Evolutionary conservation across 2,797 vertebrate species (phyloP).

Genomic region (Myiothlypis coronata): DNA sequence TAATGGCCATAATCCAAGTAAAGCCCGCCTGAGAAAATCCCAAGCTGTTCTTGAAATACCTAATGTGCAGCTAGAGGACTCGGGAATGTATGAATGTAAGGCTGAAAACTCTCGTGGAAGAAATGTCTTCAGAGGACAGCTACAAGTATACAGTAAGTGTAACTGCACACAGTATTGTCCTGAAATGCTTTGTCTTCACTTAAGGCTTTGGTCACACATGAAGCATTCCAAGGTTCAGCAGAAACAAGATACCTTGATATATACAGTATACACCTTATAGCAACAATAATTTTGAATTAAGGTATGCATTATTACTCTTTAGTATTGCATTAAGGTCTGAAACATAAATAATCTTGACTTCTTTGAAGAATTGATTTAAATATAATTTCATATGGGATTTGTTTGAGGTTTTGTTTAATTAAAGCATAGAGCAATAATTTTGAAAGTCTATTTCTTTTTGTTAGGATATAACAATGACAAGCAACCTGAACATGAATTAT

Average conservation of each 20-base stretch:
- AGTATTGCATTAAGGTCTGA: not conserved
- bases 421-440: not conserved
- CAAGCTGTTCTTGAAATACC: constrained; percentile 96
- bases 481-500: not conserved
- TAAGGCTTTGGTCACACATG: not conserved
- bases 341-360: not conserved
- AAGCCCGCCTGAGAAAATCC: constrained; percentile 91
- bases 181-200: not conserved
- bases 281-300: not conserved
- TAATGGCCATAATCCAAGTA: constrained; percentile 92
- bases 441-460: not conserved
- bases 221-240: not conserved
- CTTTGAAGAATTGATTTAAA: not conserved
- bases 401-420: not conserved
- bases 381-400: not conserved
- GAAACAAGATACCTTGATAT: not conserved
- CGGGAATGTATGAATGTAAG: constrained; percentile 92
- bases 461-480: not conserved
- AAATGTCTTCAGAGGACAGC: constrained; percentile 91
- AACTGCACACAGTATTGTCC: not conserved
- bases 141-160: constrained; percentile 96
- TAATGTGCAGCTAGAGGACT: constrained; percentile 92
- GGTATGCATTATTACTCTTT: not conserved
- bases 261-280: too few species aligned
- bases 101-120: constrained; percentile 92